Evolutionary conservation across 2,888 invertebrate genomes (phyloP).

Genomic region (Xestia xanthographa): DNA sequence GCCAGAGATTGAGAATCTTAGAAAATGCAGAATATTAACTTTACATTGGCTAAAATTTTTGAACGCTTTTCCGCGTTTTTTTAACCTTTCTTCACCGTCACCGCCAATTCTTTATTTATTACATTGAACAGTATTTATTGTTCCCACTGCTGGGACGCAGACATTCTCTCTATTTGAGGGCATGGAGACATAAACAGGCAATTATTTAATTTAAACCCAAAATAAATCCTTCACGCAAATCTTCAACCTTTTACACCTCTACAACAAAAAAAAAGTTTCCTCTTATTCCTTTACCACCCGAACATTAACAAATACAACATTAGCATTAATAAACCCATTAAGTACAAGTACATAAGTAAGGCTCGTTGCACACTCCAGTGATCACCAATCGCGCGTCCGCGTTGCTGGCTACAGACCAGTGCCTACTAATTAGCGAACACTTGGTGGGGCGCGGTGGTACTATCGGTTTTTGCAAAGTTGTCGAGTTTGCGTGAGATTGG

Average conservation of each 20-base stretch:
- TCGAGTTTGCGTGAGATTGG: constrained; percentile 18
- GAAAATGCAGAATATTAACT: neutral
- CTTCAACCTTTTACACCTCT: neutral
- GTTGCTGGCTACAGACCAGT: constrained; percentile 69
- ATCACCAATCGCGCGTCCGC: constrained; percentile 84
- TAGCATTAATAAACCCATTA: constrained; percentile 58
- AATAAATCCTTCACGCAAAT: neutral
- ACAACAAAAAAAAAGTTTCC: neutral
- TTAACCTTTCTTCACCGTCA: neutral
- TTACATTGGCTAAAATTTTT: neutral
- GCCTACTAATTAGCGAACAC: constrained; percentile 81
- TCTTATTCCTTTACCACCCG: neutral
- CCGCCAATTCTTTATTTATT: neutral
- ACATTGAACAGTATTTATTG: neutral
- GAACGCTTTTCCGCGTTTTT: no score
- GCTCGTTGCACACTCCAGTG: constrained; percentile 73
- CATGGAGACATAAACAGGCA: neutral
- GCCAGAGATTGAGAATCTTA: neutral
- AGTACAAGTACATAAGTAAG: constrained; percentile 61
- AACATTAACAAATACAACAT: constrained; percentile 53
- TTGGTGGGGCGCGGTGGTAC: constrained; percentile 81
- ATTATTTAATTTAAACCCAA: neutral
- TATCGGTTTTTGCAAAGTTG: constrained; percentile 69
- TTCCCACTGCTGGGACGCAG: neutral
- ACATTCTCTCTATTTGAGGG: neutral